Percentiles rank a stretch among this genome's conserved stretches.
Conservation (phyloP, 2,797 vertebrate genomes). For the Pseudochirops cupreus region DNA sequence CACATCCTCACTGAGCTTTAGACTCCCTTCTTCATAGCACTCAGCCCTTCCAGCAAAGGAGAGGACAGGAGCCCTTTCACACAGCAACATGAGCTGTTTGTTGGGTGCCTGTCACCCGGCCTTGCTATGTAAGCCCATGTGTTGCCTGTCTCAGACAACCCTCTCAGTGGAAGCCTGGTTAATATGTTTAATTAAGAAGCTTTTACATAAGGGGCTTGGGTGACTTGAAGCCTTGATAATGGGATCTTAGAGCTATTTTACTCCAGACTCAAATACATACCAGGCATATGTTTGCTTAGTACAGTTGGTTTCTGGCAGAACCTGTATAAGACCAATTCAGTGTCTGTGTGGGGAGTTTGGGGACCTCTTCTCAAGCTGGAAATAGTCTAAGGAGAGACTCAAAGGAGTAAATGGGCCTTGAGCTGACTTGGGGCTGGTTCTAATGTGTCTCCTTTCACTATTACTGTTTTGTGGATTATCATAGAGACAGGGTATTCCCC, state of each 20-base stretch:
- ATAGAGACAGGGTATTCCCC: not conserved
- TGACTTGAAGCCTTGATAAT: constrained; percentile 50
- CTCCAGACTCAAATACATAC: constrained; percentile 11
- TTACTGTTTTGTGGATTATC: not conserved
- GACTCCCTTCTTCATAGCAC: not conserved
- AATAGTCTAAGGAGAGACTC: not conserved
- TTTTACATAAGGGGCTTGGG: constrained; percentile 5
- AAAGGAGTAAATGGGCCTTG: not conserved
- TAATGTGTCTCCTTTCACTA: not conserved
- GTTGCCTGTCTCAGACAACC: not conserved
- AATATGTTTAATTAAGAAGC: constrained; percentile 23
- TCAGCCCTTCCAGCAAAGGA: not conserved
- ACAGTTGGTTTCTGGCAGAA: not conserved
- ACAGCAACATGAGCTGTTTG: not conserved
- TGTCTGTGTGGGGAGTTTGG: not conserved
- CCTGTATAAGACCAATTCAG: not conserved
- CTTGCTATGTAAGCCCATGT: not conserved
- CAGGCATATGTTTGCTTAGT: not conserved
- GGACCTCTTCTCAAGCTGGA: not conserved
- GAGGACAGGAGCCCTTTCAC: not conserved
- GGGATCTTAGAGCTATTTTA: constrained; percentile 47
- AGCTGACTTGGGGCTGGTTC: not conserved
- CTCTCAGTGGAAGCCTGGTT: not conserved
- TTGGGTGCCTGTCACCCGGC: not conserved
- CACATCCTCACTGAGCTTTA: not conserved